Evolutionary conservation across 2,888 invertebrate species (phyloP), one percentile per base, ranked within the genome.

Genomic region (Julus scandinavius): DNA sequence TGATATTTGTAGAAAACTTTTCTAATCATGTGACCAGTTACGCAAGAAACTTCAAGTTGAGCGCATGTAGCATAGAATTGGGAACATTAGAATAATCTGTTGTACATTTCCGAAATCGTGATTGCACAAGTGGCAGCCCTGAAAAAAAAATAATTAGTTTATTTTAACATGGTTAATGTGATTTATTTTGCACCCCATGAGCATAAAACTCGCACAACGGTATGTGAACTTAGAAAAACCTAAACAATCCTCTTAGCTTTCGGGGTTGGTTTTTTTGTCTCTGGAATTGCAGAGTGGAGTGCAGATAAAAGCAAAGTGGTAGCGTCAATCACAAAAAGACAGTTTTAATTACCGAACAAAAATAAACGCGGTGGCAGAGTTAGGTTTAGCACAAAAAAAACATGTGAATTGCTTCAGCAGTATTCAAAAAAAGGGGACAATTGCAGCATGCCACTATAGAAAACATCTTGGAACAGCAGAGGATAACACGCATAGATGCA

Each of bases 291-390:
- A 80, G 80, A 80, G 80, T 80, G 38, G 38, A 80, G 80, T 80
- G 80, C 29, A 38, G 80, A 80, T 80, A 80, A 80, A 80, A 80
- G 80, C 80, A 80, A 80, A 80, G 80, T 80, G 80, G 80, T 80
- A 38, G 80, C 80, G 80, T 80, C 80, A 80, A 80, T 80, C 80
- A 80, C 80, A 80, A 80, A 80, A 80, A 80, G 80, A 80, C 80
- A 80, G 80, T 80, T 80, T 80, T 80, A 80, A 80, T 80, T 80
- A 80, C 80, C 29, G 80, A 29, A 29, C 80, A 80, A 80, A 80
- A 80, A 80, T 80, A 80, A 80, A 80, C 80, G 80, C 9, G 29
- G 72, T 29, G n/a, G 72, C 20, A 9, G 72, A 6, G 72, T 29
- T 72, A 7, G 80, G 80, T 9, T 80, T 6, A 20, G 80, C 4